phyloP scores from a whole-genome alignment of 2,888 invertebrate genomes.

The Ellobium chinense region DNA sequence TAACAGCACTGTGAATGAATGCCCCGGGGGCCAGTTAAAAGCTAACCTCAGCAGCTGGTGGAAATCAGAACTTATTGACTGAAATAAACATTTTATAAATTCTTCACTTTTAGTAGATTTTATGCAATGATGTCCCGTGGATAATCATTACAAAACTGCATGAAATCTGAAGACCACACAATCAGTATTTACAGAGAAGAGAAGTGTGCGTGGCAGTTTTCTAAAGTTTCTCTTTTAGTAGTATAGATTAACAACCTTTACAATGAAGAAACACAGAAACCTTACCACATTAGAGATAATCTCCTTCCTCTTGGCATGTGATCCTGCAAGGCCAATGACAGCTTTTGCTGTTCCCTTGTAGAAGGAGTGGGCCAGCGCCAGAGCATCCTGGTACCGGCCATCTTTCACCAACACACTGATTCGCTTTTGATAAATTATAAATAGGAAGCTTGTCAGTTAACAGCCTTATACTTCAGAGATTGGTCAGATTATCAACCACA shows the following conservation, averaged over 20 bases:
- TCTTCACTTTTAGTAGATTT: too few relatives aligned
- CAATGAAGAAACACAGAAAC: neutral
- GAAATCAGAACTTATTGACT: too few relatives aligned
- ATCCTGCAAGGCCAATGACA: constrained; percentile 79
- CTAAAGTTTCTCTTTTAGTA: too few relatives aligned
- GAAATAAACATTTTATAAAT: too few relatives aligned
- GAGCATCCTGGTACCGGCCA: constrained; percentile 82
- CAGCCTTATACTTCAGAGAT: too few relatives aligned
- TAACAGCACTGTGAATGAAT: too few relatives aligned
- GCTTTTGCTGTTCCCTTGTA: constrained; percentile 84
- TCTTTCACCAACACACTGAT: constrained; percentile 81
- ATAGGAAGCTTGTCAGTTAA: too few relatives aligned
- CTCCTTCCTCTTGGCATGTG: constrained; percentile 62
- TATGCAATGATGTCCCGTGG: neutral
- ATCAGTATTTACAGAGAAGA: too few relatives aligned
- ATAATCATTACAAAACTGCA: neutral
- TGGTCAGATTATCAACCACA: too few relatives aligned
- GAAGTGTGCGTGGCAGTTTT: too few relatives aligned
- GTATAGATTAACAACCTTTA: neutral
- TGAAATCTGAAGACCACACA: neutral
- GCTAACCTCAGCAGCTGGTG: too few relatives aligned
- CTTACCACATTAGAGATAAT: constrained; percentile 73
- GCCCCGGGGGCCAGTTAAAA: too few relatives aligned
- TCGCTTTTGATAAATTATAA: constrained; percentile 74
- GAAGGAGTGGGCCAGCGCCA: constrained; percentile 83